Base-by-base conservation (phyloP, 1,140 invertebrate genomes). In the Neoseiulus cucumeris region DNA sequence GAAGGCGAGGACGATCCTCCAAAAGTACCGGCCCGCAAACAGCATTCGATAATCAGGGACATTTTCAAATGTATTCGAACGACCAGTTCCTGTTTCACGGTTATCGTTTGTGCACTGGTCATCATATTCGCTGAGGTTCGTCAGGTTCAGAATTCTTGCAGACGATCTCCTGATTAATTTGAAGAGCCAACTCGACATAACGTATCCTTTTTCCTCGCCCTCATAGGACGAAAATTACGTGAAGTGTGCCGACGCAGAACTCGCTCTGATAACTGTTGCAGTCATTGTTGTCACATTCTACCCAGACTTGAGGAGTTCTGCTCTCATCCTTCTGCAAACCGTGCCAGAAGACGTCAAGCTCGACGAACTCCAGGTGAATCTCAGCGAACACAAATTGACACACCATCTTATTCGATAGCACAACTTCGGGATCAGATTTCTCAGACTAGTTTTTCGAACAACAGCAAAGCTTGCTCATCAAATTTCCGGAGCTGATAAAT, bases 91-190 rank as follows among this genome's bases (percentile, higher is more conserved):
- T 89, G 89, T 17, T 78, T 93, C 39, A 69, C 89, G 47, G 83
- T 93, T 4, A 92, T 91, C 74, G 71, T 90, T 28, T 92, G 44
- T 83, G 83, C 69, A 76, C 91, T 51, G 89, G 91, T 71, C 85
- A 87, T 86, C 85, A 80, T 84, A 68, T 64, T 65, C 7, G 51
- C 51, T 9, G 12, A 59, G 51, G 51, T 59, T 17, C 18, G 14
- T 47, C n/a, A n/a, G n/a, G n/a, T n/a, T n/a, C n/a, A n/a, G n/a
- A n/a, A n/a, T n/a, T n/a, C n/a, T n/a, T n/a, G n/a, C n/a, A n/a
- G n/a, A n/a, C n/a, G n/a, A n/a, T n/a, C n/a, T n/a, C n/a, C n/a
- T n/a, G n/a, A n/a, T n/a, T n/a, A n/a, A n/a, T n/a, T n/a, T n/a
- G n/a, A n/a, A n/a, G n/a, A n/a, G n/a, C n/a, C n/a, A n/a, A n/a